Percentiles rank a stretch among this genome's conserved stretches.
Conservation (phyloP, 2,888 invertebrate genomes). For the Tiphia femorata region DNA sequence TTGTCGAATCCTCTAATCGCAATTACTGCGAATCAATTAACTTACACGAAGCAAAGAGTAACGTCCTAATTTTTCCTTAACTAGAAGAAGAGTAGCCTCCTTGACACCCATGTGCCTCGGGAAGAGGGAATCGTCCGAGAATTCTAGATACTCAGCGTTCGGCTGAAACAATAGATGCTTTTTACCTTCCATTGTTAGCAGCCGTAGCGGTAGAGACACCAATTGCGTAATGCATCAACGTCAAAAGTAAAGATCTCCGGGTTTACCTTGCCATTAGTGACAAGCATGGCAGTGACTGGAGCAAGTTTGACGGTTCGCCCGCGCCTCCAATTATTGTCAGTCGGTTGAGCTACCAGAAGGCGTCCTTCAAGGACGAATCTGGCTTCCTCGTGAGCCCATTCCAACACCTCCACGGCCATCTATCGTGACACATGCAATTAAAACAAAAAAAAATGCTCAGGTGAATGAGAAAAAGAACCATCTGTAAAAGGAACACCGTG, state of each 20-base stretch:
- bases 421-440: conserved; percentile 46
- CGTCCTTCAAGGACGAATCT: conserved; percentile 92
- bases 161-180: conserved; percentile 68
- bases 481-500: conserved; percentile 59
- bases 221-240: too few species aligned
- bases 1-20: too few species aligned
- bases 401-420: conserved; percentile 93
- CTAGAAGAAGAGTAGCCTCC: conserved; percentile 88
- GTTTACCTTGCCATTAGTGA: conserved; percentile 90
- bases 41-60: conserved; percentile 83
- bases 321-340: conserved; percentile 92
- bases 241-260: background rate
- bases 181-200: too few species aligned
- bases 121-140: conserved; percentile 77
- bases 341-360: conserved; percentile 88
- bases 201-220: too few species aligned
- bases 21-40: conserved; percentile 17
- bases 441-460: background rate
- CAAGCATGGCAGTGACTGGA: conserved; percentile 89
- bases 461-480: background rate
- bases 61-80: conserved; percentile 91
- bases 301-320: conserved; percentile 90
- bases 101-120: conserved; percentile 83
- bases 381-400: conserved; percentile 95
- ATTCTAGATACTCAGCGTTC: conserved; percentile 78